phyloP scores from a whole-genome alignment of 2,113 vertebrate genomes.

The Hystrix brachyura region DNA sequence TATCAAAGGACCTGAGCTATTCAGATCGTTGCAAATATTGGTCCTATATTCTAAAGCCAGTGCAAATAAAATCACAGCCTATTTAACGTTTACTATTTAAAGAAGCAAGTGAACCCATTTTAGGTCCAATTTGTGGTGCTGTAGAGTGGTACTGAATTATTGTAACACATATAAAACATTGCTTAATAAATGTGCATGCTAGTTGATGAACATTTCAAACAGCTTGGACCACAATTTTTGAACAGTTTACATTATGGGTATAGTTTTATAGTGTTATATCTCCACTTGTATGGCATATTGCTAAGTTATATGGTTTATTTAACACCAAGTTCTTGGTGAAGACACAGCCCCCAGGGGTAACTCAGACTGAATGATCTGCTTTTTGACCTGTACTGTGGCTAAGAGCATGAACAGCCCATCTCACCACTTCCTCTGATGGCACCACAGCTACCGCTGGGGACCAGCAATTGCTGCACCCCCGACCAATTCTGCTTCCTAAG shows the following conservation, averaged over 20 bases:
- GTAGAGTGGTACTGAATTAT: background rate
- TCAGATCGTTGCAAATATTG: background rate
- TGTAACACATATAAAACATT: background rate
- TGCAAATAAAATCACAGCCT: slow-evolving; percentile 32
- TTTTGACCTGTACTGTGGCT: slow-evolving; percentile 19
- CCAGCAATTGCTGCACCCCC: background rate
- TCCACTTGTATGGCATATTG: slow-evolving; percentile 21
- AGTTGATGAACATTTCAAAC: slow-evolving; percentile 40
- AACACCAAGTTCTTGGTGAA: slow-evolving; percentile 34
- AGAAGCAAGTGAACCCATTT: slow-evolving; percentile 4
- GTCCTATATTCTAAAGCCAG: background rate
- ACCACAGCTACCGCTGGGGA: background rate
- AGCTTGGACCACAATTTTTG: background rate
- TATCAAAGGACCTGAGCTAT: background rate
- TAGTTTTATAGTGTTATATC: background rate
- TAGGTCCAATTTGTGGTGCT: background rate
- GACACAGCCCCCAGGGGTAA: background rate
- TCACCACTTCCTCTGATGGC: slow-evolving; percentile 9
- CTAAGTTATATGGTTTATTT: background rate
- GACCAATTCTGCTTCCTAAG: background rate
- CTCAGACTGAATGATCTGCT: background rate
- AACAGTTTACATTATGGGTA: background rate
- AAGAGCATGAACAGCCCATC: background rate
- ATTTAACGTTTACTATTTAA: slow-evolving; percentile 40
- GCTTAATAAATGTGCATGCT: slow-evolving; percentile 32